These are phyloP conservation scores for Mustela lutreola DNA, from an alignment of 2,113 vertebrate species.

Conservation along the genomic window DNA sequence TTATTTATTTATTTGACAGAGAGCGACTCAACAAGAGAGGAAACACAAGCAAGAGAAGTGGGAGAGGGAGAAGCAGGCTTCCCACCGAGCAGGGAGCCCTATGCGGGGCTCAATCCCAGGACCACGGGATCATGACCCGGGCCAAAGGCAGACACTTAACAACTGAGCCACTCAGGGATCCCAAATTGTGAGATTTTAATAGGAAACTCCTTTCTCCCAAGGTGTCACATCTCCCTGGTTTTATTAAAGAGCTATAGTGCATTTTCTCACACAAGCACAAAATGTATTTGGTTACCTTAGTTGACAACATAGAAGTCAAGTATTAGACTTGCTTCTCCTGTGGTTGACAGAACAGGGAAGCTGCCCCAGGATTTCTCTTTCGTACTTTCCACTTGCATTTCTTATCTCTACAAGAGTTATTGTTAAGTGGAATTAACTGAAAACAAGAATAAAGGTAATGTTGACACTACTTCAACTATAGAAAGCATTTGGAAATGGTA, in stretches of 20 bases:
- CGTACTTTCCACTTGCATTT: not conserved
- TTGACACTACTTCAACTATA: conserved; percentile 10
- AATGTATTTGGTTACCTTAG: conserved; percentile 9
- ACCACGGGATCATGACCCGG: too few relatives aligned
- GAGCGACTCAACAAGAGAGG: too few relatives aligned
- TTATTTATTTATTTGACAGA: too few relatives aligned
- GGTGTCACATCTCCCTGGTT: not conserved
- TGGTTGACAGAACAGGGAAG: not conserved
- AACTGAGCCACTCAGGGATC: too few relatives aligned
- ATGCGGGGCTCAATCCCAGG: too few relatives aligned
- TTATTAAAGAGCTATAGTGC: not conserved
- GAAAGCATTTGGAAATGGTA: conserved; percentile 15
- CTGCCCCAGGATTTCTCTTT: not conserved
- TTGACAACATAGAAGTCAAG: conserved; percentile 51
- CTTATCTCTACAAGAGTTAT: conserved; percentile 33
- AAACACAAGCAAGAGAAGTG: too few relatives aligned
- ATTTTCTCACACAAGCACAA: conserved; percentile 1
- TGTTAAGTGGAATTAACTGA: conserved; percentile 39
- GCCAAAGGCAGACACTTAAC: too few relatives aligned
- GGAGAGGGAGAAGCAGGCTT: too few relatives aligned
- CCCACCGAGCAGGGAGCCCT: too few relatives aligned
- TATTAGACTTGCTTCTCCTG: not conserved
- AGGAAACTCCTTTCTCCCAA: not conserved
- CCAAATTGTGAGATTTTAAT: not conserved
- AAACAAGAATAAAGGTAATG: conserved; percentile 67